A percentile compares a stretch with the other conserved stretches of the same genome.
These are phyloP conservation scores for Philaethria dido DNA, from an alignment of 2,888 invertebrate genomes.

Conservation along the genomic window DNA sequence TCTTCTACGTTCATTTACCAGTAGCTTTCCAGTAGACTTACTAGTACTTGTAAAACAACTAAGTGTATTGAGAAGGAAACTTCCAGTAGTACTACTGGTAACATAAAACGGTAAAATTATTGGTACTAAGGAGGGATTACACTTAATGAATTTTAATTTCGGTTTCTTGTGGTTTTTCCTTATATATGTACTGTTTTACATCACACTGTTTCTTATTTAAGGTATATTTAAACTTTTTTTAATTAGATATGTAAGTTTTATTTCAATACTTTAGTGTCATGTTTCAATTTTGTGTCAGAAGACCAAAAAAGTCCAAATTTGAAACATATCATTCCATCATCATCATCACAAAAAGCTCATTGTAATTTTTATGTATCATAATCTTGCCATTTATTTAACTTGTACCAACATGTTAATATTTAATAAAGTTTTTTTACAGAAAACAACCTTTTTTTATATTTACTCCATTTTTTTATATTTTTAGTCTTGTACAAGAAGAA, in stretches of 20 bases:
- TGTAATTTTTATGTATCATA: background rate
- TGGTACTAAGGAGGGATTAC: no score
- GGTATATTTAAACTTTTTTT: conserved; percentile 3
- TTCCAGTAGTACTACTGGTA: no score
- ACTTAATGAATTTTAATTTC: no score
- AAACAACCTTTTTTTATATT: background rate
- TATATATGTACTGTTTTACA: no score
- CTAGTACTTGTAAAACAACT: no score
- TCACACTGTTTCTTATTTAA: background rate
- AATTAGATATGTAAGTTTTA: background rate
- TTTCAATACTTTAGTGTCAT: background rate
- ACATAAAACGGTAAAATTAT: no score
- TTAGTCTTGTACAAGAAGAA: background rate
- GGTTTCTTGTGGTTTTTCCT: no score
- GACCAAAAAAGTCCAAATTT: background rate
- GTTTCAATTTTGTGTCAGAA: background rate
- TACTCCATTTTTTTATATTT: background rate
- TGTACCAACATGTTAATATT: conserved; percentile 1
- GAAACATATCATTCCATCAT: background rate
- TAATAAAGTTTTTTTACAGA: conserved; percentile 16
- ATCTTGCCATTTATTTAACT: conserved; percentile 25
- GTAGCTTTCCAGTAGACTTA: no score
- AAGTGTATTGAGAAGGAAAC: no score
- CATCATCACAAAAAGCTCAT: background rate
- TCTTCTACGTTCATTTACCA: no score